Evolutionary conservation across 2,797 vertebrate genomes (phyloP), one percentile per base, ranked within the genome.

Genomic region (Erpetoichthys calabaricus): DNA sequence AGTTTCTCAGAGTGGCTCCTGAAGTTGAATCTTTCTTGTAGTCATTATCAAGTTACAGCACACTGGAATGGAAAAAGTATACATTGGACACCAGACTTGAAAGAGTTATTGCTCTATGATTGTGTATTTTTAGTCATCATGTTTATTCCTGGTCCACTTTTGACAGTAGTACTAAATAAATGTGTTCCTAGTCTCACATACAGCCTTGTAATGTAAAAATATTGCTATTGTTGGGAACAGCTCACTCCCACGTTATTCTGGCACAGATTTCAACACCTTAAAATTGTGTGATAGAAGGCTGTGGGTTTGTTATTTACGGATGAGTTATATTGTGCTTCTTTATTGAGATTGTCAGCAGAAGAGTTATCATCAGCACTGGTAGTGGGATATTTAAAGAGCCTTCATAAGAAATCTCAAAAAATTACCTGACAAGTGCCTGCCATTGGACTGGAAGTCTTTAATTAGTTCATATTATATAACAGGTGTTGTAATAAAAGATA

Each of bases 251-350:
- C 58, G 43, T 54, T 47, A 59, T 59, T 25, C 58, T 41, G 58
- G 54, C 54, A 45, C n/a, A 47, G 7, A 53, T 59, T 59, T 53
- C 58, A 59, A 53, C 51, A 53, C 51, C 51, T 42, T 53, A 5
- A 45, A 25, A 42, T 54, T 58, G 53, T 25, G 6, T 46, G 51
- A 55, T 45, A 45, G 44, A 44, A 7, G 44, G 50, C 43, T 50
- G 10, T 4, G 45, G 44, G 47, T 25, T 42, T 46, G 8, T 59
- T 59, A 54, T 49, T 49, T 49, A 49, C 3, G 49, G 47, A n/a
- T n/a, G 7, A 49, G 3, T 49, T 49, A 49, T n/a, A 3, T n/a
- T 49, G 47, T 49, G 47, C 7, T 4, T 49, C 7, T 49, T n/a
- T 49, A 7, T 49, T 49, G 4, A 49, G 7, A 7, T 49, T 4